phyloP scores from a whole-genome alignment of 35 echinoderm and acorn worm genomes.

The Stichopus chloronotus region DNA sequence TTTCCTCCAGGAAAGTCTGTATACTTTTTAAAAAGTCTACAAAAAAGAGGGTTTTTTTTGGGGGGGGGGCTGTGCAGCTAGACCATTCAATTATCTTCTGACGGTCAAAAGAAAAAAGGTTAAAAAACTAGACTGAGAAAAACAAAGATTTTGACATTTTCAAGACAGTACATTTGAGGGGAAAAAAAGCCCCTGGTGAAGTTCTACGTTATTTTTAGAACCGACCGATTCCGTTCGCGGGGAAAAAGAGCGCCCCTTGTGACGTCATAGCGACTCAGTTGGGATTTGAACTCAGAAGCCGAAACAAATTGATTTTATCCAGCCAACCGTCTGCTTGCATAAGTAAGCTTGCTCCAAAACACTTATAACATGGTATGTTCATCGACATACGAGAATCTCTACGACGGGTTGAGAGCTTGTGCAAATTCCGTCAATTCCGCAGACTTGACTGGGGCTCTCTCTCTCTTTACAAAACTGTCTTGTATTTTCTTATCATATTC shows the following conservation, averaged over 20 bases:
- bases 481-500: not conserved
- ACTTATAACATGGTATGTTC: not conserved
- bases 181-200: not conserved
- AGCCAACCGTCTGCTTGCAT: conserved; percentile 31
- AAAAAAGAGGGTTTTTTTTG: too few relatives aligned
- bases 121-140: too few relatives aligned
- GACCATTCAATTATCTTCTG: too few relatives aligned
- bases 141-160: not conserved
- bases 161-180: conserved; percentile 1
- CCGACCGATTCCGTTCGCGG: not conserved
- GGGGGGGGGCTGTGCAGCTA: too few relatives aligned
- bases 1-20: too few relatives aligned
- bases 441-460: conserved; percentile 1
- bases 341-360: conserved; percentile 27
- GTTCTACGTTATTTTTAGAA: not conserved
- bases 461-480: not conserved
- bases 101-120: too few relatives aligned
- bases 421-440: not conserved
- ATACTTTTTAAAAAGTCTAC: too few relatives aligned
- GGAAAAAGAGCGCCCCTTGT: conserved; percentile 27
- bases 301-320: conserved; percentile 42
- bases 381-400: not conserved
- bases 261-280: conserved; percentile 17
- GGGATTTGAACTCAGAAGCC: conserved; percentile 35
- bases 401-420: not conserved